Base-by-base conservation (phyloP, 1,140 invertebrate genomes). In the Drosophila fuyamai region DNA sequence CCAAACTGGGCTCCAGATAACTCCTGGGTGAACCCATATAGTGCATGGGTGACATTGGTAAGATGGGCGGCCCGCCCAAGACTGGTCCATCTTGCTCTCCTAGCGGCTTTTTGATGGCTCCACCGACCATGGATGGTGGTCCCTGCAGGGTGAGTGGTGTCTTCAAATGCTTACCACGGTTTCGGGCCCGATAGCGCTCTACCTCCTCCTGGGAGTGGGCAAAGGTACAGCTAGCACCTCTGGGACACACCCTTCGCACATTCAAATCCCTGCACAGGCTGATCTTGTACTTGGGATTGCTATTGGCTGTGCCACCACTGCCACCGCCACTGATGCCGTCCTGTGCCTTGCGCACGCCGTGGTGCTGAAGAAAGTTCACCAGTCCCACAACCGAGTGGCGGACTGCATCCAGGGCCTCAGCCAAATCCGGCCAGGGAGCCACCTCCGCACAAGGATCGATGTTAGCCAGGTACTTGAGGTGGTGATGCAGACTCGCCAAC, bases 191-290 rank as follows among this genome's bases (percentile, higher is more conserved):
- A 88, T 94, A 97, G 94, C 96, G 96, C 86, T 98, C 97, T 14
- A 98, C 93, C 93, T 99, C 98, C 65, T 97, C 96, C 66, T 97
- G 96, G 8, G 96, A 97, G 92, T 99, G 98, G 32, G 97, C 97
- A 94, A 98, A 98, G 0, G 97, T 98, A 92, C 98, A 99, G 81
- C 95, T 96, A 16, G 94, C 95, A 5, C 97, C 96, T 29, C 97
- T 93, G 0, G 98, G 97, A 93, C 98, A 99, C 36, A 94, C 95
- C 0, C 96, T 95, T 13, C 96, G 94, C 4, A 95, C 93, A 0
- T 95, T 94, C 4, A 98, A 93, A 93, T 98, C 97, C 5, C 97
- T 94, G 81, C 98, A 99, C 95, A 98, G 95, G 82, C 96, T 97
- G 7, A 98, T 97, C 94, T 98, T 98, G 91, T 98, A 98, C 89